Evolutionary conservation across 2,888 invertebrate species (phyloP).

Genomic region (Ectemnius cavifrons): DNA sequence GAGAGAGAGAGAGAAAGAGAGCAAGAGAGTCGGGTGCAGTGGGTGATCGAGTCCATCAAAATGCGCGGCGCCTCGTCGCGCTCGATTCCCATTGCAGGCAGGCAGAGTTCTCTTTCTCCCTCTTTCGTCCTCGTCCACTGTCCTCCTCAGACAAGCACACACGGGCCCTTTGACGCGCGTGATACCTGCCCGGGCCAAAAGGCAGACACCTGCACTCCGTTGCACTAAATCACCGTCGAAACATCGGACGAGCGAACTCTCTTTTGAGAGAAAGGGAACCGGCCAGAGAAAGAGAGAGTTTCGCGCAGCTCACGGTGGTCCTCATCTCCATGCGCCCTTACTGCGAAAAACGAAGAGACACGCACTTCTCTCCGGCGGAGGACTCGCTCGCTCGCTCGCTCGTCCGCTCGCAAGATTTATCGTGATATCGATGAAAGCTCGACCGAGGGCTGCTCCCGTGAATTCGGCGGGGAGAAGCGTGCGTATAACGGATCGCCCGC

Average conservation of each 20-base stretch:
- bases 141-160: background rate
- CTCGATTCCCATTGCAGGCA: slow-evolving; percentile 51
- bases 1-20: background rate
- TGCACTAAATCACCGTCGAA: slow-evolving; percentile 66
- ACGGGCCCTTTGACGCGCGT: slow-evolving; percentile 44
- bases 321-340: slow-evolving; percentile 53
- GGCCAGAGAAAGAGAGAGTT: slow-evolving; percentile 18
- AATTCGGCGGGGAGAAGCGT: slow-evolving; percentile 7
- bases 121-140: too few relatives aligned
- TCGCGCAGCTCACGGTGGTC: slow-evolving; percentile 58
- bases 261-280: too few relatives aligned
- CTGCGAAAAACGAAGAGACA: slow-evolving; percentile 41
- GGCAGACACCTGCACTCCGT: slow-evolving; percentile 57
- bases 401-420: slow-evolving; percentile 43
- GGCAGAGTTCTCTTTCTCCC: slow-evolving; percentile 1
- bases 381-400: background rate
- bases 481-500: slow-evolving; percentile 3
- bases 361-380: slow-evolving; percentile 6
- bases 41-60: slow-evolving; percentile 58
- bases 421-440: slow-evolving; percentile 21
- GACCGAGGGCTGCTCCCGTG: slow-evolving; percentile 8
- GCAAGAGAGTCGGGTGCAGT: slow-evolving; percentile 30
- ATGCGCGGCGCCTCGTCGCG: slow-evolving; percentile 58
- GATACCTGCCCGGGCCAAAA: slow-evolving; percentile 46
- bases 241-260: slow-evolving; percentile 24